phyloP scores from a whole-genome alignment of 2,888 invertebrate species.

The Mimumesa dahlbomi region DNA sequence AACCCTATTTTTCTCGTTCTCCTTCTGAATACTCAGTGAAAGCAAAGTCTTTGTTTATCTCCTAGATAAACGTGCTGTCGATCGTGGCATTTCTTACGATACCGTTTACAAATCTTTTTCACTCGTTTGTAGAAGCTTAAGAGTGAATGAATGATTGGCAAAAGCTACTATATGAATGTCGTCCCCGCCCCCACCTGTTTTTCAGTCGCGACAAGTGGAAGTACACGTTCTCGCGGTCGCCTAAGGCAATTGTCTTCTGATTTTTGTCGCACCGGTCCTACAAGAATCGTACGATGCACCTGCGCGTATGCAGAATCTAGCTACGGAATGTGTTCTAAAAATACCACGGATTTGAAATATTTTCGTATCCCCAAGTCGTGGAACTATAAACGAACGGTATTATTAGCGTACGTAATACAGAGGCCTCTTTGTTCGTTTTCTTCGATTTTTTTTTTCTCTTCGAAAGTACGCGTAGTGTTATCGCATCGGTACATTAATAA shows the following conservation, averaged over 20 bases:
- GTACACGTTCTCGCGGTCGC: background rate
- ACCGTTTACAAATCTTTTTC: too few species aligned
- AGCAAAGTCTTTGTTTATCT: too few species aligned
- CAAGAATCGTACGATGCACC: constrained; percentile 27
- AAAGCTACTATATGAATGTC: too few species aligned
- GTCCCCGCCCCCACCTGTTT: background rate
- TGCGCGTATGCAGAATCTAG: constrained; percentile 40
- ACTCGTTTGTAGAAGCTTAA: too few species aligned
- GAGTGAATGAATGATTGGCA: too few species aligned
- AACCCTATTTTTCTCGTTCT: background rate
- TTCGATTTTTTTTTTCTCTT: background rate
- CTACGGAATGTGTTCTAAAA: constrained; percentile 37
- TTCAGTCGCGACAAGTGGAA: background rate
- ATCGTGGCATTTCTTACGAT: too few species aligned
- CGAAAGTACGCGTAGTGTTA: background rate
- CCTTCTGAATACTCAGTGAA: too few species aligned
- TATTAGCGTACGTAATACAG: constrained; percentile 33
- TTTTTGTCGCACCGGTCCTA: constrained; percentile 34
- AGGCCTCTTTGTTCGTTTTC: constrained; percentile 10
- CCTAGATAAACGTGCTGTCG: too few species aligned
- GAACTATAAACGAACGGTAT: constrained; percentile 37
- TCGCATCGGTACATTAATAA: background rate
- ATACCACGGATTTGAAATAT: constrained; percentile 44
- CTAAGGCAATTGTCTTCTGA: constrained; percentile 7
- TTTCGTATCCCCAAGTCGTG: constrained; percentile 33